A percentile compares a stretch with the other conserved stretches of the same genome.
Conservation (phyloP, 2,113 vertebrate species). For the Speoplatyrhinus poulsoni region DNA sequence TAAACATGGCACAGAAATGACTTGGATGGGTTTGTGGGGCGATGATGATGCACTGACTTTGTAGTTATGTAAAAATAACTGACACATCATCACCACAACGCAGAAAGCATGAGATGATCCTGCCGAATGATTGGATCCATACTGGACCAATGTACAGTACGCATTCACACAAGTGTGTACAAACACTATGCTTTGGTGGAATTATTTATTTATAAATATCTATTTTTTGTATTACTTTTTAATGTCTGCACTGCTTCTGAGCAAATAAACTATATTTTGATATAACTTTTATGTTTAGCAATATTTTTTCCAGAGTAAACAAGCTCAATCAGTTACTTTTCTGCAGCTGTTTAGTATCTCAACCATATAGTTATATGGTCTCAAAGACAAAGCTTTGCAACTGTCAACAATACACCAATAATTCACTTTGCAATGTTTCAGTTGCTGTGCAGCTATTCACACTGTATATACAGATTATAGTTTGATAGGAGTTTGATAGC, state of each 20-base stretch:
- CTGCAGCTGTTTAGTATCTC: too few relatives aligned
- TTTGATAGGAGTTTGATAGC: too few relatives aligned
- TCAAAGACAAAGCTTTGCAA: too few relatives aligned
- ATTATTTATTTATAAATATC: constrained; percentile 58
- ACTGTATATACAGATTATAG: neutral
- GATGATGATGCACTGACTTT: too few relatives aligned
- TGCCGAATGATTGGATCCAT: constrained; percentile 4
- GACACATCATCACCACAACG: too few relatives aligned
- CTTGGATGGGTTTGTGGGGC: constrained; percentile 8
- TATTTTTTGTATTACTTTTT: constrained; percentile 21
- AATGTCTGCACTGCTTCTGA: neutral
- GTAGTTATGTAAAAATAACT: too few relatives aligned
- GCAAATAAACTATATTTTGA: constrained; percentile 57
- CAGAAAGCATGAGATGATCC: too few relatives aligned
- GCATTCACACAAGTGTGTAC: neutral
- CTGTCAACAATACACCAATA: too few relatives aligned
- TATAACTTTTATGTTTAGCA: constrained; percentile 14
- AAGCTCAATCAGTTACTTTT: neutral
- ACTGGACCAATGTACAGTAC: constrained; percentile 19
- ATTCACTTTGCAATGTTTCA: too few relatives aligned
- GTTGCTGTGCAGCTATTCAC: too few relatives aligned
- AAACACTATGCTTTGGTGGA: neutral
- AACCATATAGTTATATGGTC: too few relatives aligned
- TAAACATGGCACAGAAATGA: constrained; percentile 13
- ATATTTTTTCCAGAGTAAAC: neutral